A percentile compares a stretch with the other conserved stretches of the same genome.
phyloP scores from a whole-genome alignment of 2,888 invertebrate genomes.

The Orthosia incerta region DNA sequence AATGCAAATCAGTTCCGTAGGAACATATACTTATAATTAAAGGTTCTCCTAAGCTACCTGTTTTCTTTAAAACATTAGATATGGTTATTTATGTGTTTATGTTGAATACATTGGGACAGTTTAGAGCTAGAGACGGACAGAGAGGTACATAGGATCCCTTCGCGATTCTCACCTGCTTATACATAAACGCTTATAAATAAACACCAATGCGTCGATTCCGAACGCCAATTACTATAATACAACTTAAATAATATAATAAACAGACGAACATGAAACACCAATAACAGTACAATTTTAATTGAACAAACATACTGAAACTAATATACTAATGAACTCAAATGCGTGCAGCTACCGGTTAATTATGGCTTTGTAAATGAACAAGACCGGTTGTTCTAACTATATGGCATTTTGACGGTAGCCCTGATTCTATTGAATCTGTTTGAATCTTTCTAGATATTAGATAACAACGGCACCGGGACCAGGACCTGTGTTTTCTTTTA shows the following conservation, averaged over 20 bases:
- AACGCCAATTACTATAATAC: constrained; percentile 29
- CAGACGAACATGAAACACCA: constrained; percentile 26
- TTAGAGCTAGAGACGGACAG: constrained; percentile 72
- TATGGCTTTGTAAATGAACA: constrained; percentile 20
- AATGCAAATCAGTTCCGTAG: constrained; percentile 87
- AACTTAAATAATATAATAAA: constrained; percentile 45
- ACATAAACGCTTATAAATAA: constrained; percentile 43
- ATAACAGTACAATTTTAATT: constrained; percentile 17
- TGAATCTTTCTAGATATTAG: constrained; percentile 6
- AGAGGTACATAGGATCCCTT: constrained; percentile 67
- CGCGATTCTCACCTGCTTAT: constrained; percentile 20
- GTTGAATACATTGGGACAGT: constrained; percentile 46
- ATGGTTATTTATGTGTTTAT: constrained; percentile 54
- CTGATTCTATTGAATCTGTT: constrained; percentile 10
- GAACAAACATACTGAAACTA: constrained; percentile 38
- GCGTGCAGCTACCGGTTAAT: constrained; percentile 27
- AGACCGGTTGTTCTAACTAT: constrained; percentile 18
- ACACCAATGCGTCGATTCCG: constrained; percentile 22
- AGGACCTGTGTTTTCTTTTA: neutral
- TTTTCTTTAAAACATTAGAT: constrained; percentile 77
- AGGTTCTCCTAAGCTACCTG: constrained; percentile 81
- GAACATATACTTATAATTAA: constrained; percentile 71
- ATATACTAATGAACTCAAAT: constrained; percentile 35
- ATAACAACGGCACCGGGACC: constrained; percentile 8
- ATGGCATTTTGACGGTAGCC: constrained; percentile 11